phyloP scores from a whole-genome alignment of 2,113 vertebrate genomes.

The Caloenas nicobarica region DNA sequence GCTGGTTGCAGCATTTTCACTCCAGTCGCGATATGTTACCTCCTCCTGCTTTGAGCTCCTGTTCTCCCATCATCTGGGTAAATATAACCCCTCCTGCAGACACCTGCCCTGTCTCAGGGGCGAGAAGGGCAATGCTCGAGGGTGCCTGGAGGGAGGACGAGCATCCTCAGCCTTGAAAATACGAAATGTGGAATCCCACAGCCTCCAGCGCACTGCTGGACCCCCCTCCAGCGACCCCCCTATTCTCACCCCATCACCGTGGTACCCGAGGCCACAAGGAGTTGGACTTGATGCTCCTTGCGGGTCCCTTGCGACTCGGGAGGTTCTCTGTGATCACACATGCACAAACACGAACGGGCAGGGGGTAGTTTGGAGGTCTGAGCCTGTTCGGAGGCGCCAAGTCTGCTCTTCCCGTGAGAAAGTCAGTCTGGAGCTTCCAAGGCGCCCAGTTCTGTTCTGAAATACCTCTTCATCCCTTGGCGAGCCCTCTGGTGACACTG shows the following conservation, averaged over 20 bases:
- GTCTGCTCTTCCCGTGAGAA: slow-evolving; percentile 62
- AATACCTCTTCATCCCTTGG: neutral
- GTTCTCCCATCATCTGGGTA: neutral
- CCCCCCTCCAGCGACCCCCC: too few species aligned
- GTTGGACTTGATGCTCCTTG: too few species aligned
- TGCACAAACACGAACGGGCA: neutral
- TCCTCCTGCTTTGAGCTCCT: neutral
- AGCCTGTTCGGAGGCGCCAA: neutral
- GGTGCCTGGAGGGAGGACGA: too few species aligned
- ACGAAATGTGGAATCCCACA: too few species aligned
- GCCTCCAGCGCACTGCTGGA: too few species aligned
- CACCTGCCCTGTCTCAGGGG: neutral
- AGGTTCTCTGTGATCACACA: neutral
- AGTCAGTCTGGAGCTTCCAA: neutral
- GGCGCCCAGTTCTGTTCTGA: neutral
- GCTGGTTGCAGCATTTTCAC: neutral
- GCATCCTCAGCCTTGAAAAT: too few species aligned
- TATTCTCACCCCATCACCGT: too few species aligned
- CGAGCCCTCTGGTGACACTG: neutral
- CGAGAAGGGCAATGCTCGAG: neutral
- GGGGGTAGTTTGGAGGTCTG: neutral
- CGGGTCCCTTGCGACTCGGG: too few species aligned
- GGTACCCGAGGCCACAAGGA: too few species aligned
- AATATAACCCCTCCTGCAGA: accelerated
- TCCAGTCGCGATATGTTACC: accelerated